Percentiles rank a stretch among this genome's conserved stretches.
Evolutionary conservation across 2,797 vertebrate genomes (phyloP).

Genomic region (Dryobates pubescens): DNA sequence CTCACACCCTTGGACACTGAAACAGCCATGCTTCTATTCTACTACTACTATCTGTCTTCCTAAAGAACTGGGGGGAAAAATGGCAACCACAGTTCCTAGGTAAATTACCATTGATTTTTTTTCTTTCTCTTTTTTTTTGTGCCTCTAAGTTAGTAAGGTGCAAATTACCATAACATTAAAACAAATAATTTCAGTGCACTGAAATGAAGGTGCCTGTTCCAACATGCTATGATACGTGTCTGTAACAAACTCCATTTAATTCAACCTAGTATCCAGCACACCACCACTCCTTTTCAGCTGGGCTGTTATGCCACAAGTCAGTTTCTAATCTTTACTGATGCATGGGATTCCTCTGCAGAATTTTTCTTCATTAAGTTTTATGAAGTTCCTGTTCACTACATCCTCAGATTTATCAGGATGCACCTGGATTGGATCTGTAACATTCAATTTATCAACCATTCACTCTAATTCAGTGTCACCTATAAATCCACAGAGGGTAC

Average conservation of each 20-base stretch:
- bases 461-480: background rate
- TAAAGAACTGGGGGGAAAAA: background rate
- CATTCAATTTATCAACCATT: background rate
- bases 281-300: background rate
- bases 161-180: background rate
- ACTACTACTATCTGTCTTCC: background rate
- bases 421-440: background rate
- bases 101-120: background rate
- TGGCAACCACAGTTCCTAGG: background rate
- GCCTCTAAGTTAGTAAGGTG: background rate
- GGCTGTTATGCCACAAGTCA: background rate
- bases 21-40: background rate
- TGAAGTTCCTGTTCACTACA: background rate
- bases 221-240: background rate
- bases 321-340: background rate
- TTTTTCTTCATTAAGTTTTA: background rate
- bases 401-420: background rate
- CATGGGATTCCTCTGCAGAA: background rate
- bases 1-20: background rate
- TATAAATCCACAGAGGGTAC: background rate
- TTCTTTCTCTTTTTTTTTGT: no score
- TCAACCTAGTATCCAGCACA: background rate
- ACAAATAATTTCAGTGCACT: background rate
- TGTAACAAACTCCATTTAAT: background rate
- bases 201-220: background rate